Percentiles rank a stretch among this genome's conserved stretches.
phyloP scores from a whole-genome alignment of 2,797 vertebrate genomes.

The Valencia hispanica region DNA sequence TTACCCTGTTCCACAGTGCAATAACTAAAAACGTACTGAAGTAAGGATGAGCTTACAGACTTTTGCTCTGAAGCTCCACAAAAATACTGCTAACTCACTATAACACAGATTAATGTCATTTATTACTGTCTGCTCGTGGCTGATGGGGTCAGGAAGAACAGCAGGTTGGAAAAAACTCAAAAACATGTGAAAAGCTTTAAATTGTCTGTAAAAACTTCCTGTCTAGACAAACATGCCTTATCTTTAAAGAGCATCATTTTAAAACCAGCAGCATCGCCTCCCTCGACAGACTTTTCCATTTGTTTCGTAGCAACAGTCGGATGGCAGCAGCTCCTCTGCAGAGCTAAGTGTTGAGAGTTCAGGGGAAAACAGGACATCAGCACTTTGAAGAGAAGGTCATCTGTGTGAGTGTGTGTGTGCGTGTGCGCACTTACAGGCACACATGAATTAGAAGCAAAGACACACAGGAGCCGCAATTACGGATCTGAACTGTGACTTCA shows the following conservation, averaged over 20 bases:
- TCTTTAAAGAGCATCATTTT: constrained; percentile 2
- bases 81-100: background rate
- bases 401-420: constrained; percentile 21
- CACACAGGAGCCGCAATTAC: constrained; percentile 10
- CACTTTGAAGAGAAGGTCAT: constrained; percentile 70
- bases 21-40: no score
- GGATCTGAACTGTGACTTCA: constrained; percentile 5
- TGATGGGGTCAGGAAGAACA: background rate
- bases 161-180: background rate
- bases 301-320: constrained; percentile 68
- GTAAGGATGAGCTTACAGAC: no score
- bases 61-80: background rate
- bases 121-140: background rate
- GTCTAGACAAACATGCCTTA: background rate
- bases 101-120: background rate
- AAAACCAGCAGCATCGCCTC: constrained; percentile 6
- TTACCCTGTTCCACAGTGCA: no score
- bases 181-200: background rate
- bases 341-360: constrained; percentile 46
- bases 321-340: constrained; percentile 35
- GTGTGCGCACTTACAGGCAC: background rate
- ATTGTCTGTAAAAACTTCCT: background rate
- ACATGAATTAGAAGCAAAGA: background rate
- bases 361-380: constrained; percentile 63
- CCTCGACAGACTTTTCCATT: constrained; percentile 43